phyloP scores from a whole-genome alignment of 2,888 invertebrate species.

The Zygothrica quintamaculata region DNA sequence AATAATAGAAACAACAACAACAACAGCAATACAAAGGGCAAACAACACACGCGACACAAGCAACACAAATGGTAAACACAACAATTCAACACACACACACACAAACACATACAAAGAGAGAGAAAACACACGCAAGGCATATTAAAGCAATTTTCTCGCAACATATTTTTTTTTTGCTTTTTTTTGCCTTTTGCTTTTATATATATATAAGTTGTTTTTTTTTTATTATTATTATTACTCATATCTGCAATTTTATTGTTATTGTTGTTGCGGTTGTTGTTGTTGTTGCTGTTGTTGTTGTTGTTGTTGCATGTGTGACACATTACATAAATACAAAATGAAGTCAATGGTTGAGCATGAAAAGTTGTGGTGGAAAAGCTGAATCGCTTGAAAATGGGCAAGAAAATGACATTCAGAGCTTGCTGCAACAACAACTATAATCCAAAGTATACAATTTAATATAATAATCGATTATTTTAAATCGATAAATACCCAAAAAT shows the following conservation, averaged over 20 bases:
- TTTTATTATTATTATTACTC: slow-evolving; percentile 30
- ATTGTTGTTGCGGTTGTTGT: slow-evolving; percentile 17
- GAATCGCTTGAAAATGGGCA: slow-evolving; percentile 12
- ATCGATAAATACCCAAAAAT: too few relatives aligned
- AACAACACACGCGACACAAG: slow-evolving; percentile 54
- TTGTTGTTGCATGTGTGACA: slow-evolving; percentile 29
- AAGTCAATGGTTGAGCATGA: not conserved
- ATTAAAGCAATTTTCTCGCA: slow-evolving; percentile 69
- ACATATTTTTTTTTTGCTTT: slow-evolving; percentile 27
- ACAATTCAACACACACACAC: slow-evolving; percentile 25
- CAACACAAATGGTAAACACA: slow-evolving; percentile 14
- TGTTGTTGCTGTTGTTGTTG: slow-evolving; percentile 8
- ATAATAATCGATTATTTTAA: slow-evolving; percentile 6
- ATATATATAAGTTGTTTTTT: too few relatives aligned
- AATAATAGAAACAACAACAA: slow-evolving; percentile 32
- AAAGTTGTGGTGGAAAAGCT: slow-evolving; percentile 8
- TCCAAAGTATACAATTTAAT: slow-evolving; percentile 20
- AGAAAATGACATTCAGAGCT: slow-evolving; percentile 23
- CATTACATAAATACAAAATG: slow-evolving; percentile 49
- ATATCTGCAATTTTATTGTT: slow-evolving; percentile 39
- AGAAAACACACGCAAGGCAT: slow-evolving; percentile 70
- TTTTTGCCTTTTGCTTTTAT: slow-evolving; percentile 28
- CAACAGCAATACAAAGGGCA: slow-evolving; percentile 47
- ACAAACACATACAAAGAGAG: slow-evolving; percentile 6
- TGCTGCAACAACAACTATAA: not conserved